phyloP scores from a whole-genome alignment of 2,113 vertebrate genomes.

The Tilapia sparmanii region DNA sequence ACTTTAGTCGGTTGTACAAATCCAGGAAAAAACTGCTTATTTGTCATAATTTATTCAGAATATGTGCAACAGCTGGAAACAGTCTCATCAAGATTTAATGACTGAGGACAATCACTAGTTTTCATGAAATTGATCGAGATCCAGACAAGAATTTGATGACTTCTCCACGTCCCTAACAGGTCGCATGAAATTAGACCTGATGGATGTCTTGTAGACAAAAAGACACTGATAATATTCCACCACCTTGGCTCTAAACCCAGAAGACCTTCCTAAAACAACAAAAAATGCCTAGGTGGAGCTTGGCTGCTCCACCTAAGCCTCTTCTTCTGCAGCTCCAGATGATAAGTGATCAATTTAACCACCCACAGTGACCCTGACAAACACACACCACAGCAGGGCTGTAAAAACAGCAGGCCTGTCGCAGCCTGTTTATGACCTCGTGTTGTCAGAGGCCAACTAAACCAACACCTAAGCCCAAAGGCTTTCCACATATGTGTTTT shows the following conservation, averaged over 20 bases:
- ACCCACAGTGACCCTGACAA: constrained; percentile 6
- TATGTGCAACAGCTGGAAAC: background rate
- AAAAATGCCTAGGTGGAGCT: no score
- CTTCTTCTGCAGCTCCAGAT: background rate
- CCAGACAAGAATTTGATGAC: background rate
- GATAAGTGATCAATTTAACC: background rate
- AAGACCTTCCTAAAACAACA: background rate
- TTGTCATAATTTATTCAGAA: background rate
- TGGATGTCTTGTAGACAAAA: background rate
- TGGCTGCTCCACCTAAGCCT: background rate
- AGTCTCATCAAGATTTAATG: background rate
- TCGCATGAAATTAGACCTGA: background rate
- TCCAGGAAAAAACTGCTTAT: background rate
- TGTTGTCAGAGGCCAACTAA: background rate
- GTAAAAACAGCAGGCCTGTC: constrained; percentile 53
- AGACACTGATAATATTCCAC: background rate
- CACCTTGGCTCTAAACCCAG: background rate
- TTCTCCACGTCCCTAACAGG: background rate
- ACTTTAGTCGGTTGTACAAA: accelerated
- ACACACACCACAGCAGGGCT: constrained; percentile 15
- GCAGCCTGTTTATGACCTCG: constrained; percentile 42
- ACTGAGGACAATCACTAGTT: accelerated
- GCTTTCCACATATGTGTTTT: background rate
- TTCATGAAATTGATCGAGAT: background rate
- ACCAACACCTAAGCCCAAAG: background rate